A percentile compares a stretch with the other conserved stretches of the same genome.
Evolutionary conservation across 2,797 vertebrate genomes (phyloP).

Genomic region (Bradypodion ventrale): DNA sequence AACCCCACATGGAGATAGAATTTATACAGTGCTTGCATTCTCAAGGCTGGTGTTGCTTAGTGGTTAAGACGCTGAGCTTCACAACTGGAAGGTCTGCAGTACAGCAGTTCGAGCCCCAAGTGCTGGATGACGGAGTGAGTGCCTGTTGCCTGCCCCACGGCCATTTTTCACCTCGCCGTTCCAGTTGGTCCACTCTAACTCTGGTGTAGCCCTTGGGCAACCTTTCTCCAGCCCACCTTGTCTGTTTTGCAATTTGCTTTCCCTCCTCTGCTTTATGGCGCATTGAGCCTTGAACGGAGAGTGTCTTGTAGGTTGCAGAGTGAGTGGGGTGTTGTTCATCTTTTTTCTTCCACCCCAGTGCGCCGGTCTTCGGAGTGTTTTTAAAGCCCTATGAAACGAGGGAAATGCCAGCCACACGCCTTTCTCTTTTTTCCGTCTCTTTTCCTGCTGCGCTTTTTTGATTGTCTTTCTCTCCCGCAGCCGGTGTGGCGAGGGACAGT

Average conservation of each 20-base stretch:
- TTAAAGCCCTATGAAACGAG: neutral
- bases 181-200: neutral
- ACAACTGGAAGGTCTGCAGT: too few relatives aligned
- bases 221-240: too few relatives aligned
- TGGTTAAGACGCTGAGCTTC: too few relatives aligned
- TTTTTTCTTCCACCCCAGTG: neutral
- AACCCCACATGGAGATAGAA: too few relatives aligned
- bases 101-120: too few relatives aligned
- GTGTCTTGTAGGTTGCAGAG: too few relatives aligned
- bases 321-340: neutral
- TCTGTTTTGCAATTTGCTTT: rapidly evolving
- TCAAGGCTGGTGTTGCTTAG: too few relatives aligned
- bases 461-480: slow-evolving; percentile 23
- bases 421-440: slow-evolving; percentile 18
- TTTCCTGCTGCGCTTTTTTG: slow-evolving; percentile 39
- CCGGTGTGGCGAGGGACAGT: neutral
- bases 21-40: neutral
- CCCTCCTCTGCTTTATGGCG: neutral
- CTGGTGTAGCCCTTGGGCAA: rapidly evolving
- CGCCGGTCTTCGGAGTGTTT: neutral
- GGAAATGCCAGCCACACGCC: slow-evolving; percentile 33
- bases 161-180: too few relatives aligned
- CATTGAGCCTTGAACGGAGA: rapidly evolving
- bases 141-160: too few relatives aligned
- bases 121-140: too few relatives aligned